These are phyloP conservation scores for Zaprionus gabonicus DNA, from an alignment of 1,140 invertebrate genomes.

Conservation along the genomic window DNA sequence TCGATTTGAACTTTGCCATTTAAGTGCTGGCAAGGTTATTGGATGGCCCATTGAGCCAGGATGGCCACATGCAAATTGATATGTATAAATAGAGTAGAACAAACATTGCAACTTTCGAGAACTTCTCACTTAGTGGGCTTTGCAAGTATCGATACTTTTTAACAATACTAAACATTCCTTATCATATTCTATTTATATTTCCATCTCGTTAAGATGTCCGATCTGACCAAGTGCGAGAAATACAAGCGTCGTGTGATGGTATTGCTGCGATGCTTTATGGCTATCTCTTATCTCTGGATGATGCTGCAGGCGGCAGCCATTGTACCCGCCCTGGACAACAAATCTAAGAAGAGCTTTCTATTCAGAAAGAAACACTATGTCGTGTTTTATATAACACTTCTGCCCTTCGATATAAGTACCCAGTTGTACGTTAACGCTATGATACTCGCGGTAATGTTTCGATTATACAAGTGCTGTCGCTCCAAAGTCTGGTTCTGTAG, in stretches of 20 bases:
- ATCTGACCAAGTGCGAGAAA: not conserved
- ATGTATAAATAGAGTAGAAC: not conserved
- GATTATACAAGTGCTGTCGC: conserved; percentile 20
- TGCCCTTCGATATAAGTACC: not conserved
- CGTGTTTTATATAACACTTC: conserved; percentile 3
- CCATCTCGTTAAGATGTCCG: not conserved
- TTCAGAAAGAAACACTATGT: not conserved
- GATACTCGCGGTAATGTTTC: not conserved
- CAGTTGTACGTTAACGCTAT: not conserved
- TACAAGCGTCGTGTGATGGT: not conserved
- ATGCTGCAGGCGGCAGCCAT: conserved; percentile 27
- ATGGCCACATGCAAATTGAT: not conserved
- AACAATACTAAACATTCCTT: no score
- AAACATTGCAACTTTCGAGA: not conserved
- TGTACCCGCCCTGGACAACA: not conserved
- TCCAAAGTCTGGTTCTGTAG: not conserved
- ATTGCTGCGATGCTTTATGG: not conserved
- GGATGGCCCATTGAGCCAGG: no score
- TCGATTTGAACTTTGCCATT: conserved; percentile 18
- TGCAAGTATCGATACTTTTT: no score
- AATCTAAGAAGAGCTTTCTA: not conserved
- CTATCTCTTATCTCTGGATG: conserved; percentile 26
- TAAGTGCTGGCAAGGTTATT: not conserved
- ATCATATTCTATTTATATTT: no score
- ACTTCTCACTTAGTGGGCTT: not conserved